Percentiles rank a stretch among this genome's conserved stretches.
Conservation (phyloP, 2,113 vertebrate species). For the Penelope pileata region DNA sequence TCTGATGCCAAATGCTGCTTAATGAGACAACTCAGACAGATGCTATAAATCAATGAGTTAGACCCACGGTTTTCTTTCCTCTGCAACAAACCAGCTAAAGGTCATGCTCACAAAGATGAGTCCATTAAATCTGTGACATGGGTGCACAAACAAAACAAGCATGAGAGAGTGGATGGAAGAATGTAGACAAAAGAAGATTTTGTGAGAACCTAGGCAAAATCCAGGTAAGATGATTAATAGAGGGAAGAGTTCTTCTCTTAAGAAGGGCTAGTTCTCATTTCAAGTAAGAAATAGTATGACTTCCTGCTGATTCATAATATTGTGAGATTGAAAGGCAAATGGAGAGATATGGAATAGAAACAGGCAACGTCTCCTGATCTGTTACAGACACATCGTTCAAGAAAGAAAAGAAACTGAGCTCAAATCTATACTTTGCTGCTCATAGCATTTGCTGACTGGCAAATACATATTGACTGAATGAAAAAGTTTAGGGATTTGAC, state of each 20-base stretch:
- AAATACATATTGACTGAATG: not conserved
- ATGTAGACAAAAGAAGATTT: not conserved
- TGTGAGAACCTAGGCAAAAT: not conserved
- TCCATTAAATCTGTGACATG: not conserved
- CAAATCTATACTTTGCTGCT: not conserved
- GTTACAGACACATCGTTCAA: not conserved
- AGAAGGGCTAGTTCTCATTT: not conserved
- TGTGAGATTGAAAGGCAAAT: not conserved
- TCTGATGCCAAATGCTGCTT: not conserved
- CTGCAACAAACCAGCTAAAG: not conserved
- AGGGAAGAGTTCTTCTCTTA: not conserved
- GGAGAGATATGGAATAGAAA: not conserved
- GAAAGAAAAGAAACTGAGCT: not conserved
- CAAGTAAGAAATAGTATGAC: not conserved
- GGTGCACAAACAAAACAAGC: not conserved
- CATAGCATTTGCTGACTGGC: not conserved
- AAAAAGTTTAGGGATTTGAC: conserved; percentile 11
- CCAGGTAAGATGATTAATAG: not conserved
- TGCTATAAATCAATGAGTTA: not conserved
- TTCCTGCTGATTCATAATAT: not conserved
- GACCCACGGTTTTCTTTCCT: not conserved
- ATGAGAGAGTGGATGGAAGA: not conserved
- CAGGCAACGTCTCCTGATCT: not conserved
- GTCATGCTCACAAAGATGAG: not conserved
- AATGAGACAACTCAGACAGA: not conserved